A percentile compares a stretch with the other conserved stretches of the same genome.
These are phyloP conservation scores for Meteorus cinctellus DNA, from an alignment of 2,888 invertebrate genomes.

Conservation along the genomic window DNA sequence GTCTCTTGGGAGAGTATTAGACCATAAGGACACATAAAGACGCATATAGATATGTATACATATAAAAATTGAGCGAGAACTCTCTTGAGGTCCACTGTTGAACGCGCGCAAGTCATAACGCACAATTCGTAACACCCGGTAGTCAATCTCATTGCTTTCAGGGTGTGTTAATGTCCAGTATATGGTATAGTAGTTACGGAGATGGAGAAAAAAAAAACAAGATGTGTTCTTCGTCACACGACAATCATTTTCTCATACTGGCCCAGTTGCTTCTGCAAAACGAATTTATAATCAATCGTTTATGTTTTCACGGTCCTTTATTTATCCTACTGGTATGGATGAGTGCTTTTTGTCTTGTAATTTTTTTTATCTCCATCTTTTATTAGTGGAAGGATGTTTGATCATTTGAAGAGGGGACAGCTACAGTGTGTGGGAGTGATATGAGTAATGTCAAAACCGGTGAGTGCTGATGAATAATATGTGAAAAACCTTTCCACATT, in stretches of 20 bases:
- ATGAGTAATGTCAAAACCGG: too few species aligned
- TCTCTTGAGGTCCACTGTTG: neutral
- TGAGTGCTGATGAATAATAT: too few species aligned
- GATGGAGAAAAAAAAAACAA: neutral
- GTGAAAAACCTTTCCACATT: too few species aligned
- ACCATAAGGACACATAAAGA: conserved; percentile 13
- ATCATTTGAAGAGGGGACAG: too few species aligned
- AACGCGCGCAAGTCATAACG: conserved; percentile 49
- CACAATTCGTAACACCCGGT: conserved; percentile 51
- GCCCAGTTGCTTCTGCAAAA: conserved; percentile 23
- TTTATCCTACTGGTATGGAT: neutral
- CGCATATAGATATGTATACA: neutral
- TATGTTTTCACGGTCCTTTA: conserved; percentile 21
- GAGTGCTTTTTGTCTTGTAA: neutral
- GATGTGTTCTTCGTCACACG: neutral
- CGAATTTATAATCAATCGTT: conserved; percentile 22
- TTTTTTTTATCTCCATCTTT: too few species aligned
- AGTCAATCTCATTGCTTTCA: conserved; percentile 36
- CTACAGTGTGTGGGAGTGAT: too few species aligned
- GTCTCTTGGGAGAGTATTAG: neutral
- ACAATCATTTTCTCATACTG: neutral
- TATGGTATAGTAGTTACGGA: neutral
- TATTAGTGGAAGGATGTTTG: too few species aligned
- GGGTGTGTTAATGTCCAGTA: neutral
- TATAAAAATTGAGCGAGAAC: neutral